Percentiles rank a stretch among this genome's conserved stretches.
Conservation (phyloP, 2,797 vertebrate genomes). For the Allochrocebus solatus region DNA sequence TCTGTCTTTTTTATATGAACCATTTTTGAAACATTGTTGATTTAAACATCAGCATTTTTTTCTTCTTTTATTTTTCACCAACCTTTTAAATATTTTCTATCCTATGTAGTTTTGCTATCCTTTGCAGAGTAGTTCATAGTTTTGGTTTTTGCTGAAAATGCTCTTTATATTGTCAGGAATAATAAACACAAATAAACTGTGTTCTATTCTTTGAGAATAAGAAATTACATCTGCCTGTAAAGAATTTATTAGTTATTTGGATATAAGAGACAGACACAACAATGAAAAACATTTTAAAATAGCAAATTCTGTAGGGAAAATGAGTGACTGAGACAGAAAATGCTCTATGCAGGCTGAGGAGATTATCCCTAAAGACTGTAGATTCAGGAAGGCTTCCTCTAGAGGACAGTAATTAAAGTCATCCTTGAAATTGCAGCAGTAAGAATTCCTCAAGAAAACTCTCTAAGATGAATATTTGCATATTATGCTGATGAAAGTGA, state of each 20-base stretch:
- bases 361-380: not conserved
- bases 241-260: not conserved
- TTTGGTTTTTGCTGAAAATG: not conserved
- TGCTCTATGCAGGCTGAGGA: not conserved
- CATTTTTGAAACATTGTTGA: slow-evolving; percentile 17
- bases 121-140: not conserved
- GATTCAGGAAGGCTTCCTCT: not conserved
- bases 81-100: not conserved
- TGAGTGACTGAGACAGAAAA: not conserved
- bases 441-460: not conserved
- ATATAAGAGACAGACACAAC: not conserved
- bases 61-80: not conserved
- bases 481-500: not conserved
- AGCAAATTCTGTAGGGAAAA: not conserved
- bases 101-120: not conserved
- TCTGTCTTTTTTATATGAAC: not conserved
- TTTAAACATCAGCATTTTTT: not conserved
- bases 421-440: not conserved
- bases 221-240: not conserved
- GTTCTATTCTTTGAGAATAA: not conserved
- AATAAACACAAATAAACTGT: slow-evolving; percentile 38
- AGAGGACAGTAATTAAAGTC: not conserved
- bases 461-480: not conserved
- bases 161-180: slow-evolving; percentile 17
- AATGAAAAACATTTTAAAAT: not conserved